phyloP scores from a whole-genome alignment of 1,140 invertebrate genomes.

The Scaptomyza graminum region DNA sequence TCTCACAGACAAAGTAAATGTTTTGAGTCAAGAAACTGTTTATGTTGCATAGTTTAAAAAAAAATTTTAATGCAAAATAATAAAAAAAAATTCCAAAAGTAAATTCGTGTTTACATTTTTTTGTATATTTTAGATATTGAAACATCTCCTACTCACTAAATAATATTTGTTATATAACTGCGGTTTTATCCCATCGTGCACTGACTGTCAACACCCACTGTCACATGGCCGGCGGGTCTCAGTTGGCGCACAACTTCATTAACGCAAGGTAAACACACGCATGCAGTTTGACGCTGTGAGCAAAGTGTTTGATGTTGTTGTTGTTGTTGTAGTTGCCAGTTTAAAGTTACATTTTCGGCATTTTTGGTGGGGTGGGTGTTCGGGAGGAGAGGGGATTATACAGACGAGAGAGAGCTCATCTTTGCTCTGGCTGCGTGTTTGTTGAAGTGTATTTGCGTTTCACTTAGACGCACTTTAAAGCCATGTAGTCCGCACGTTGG shows the following conservation, averaged over 20 bases:
- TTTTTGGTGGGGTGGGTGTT: constrained; percentile 13
- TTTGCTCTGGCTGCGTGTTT: constrained; percentile 21
- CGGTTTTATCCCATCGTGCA: neutral
- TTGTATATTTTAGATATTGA: neutral
- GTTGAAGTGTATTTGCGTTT: constrained; percentile 48
- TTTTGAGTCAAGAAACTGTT: neutral
- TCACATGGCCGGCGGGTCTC: constrained; percentile 15
- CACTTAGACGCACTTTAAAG: constrained; percentile 40
- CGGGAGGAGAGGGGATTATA: constrained; percentile 12
- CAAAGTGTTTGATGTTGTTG: constrained; percentile 78
- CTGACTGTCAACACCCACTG: constrained; percentile 16
- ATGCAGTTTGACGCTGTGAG: constrained; percentile 70
- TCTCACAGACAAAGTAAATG: neutral
- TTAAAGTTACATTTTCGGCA: constrained; percentile 76
- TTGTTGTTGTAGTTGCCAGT: constrained; percentile 50
- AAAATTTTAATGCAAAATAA: too few species aligned
- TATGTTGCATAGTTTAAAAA: too few species aligned
- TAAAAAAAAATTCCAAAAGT: too few species aligned
- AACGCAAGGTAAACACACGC: constrained; percentile 81
- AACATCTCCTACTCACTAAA: too few species aligned
- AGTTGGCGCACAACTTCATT: constrained; percentile 72
- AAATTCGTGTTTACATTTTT: too few species aligned
- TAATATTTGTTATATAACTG: too few species aligned
- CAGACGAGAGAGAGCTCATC: constrained; percentile 29
- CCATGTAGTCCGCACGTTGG: neutral